Percentiles rank a stretch among this genome's conserved stretches.
Conservation (phyloP, 2,888 invertebrate genomes). For the Corythucha ciliata region DNA sequence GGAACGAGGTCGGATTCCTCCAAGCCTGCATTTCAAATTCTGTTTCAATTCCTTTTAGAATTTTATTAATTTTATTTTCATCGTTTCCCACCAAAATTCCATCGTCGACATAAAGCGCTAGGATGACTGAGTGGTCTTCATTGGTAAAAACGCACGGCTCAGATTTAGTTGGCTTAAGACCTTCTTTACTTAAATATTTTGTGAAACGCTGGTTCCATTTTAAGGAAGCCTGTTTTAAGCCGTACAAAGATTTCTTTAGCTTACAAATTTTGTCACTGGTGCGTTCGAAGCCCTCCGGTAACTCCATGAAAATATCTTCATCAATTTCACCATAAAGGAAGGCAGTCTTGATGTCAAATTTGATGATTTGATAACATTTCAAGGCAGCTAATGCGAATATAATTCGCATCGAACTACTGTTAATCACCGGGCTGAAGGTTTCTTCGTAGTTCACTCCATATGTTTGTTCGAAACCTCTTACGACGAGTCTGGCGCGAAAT, state of each 20-base stretch:
- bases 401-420: conserved; percentile 32
- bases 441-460: conserved; percentile 34
- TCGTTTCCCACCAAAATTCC: conserved; percentile 26
- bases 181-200: conserved; percentile 18
- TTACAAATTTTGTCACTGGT: conserved; percentile 20
- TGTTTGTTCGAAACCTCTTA: conserved; percentile 34
- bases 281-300: conserved; percentile 27
- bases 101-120: conserved; percentile 34
- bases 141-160: conserved; percentile 28
- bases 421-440: conserved; percentile 35
- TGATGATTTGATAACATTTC: too few species aligned
- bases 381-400: too few species aligned
- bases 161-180: conserved; percentile 10
- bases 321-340: conserved; percentile 31
- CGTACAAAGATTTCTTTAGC: conserved; percentile 29
- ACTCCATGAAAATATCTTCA: conserved; percentile 26
- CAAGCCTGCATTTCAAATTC: conserved; percentile 31
- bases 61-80: conserved; percentile 23
- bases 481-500: conserved; percentile 35
- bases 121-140: conserved; percentile 15
- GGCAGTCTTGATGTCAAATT: conserved; percentile 30
- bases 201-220: conserved; percentile 26
- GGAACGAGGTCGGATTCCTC: conserved; percentile 25
- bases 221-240: not conserved
- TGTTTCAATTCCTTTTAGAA: conserved; percentile 25